Percentiles rank a stretch among this genome's conserved stretches.
phyloP scores from a whole-genome alignment of 1,140 invertebrate genomes.

The Zaprionus capensis region DNA sequence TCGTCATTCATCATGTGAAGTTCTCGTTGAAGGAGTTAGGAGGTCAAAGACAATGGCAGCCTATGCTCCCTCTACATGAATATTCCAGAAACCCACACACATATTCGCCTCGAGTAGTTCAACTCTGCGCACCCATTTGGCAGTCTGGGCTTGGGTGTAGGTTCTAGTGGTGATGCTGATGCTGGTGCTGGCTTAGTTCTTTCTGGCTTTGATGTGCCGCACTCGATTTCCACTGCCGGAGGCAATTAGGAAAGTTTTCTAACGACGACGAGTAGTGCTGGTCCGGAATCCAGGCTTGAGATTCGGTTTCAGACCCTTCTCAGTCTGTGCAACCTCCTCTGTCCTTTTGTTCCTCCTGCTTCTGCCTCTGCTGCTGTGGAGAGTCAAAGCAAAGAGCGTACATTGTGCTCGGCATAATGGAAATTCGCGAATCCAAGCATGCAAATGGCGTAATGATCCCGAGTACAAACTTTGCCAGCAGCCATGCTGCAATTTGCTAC shows the following conservation, averaged over 20 bases:
- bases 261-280: slow-evolving; percentile 14
- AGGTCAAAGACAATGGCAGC: slow-evolving; percentile 11
- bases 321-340: neutral
- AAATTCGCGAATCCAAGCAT: slow-evolving; percentile 28
- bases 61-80: neutral
- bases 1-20: slow-evolving; percentile 29
- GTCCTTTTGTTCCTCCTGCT: neutral
- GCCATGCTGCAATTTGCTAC: slow-evolving; percentile 44
- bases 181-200: slow-evolving; percentile 24
- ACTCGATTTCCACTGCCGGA: slow-evolving; percentile 44
- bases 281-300: slow-evolving; percentile 8
- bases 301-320: slow-evolving; percentile 12
- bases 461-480: slow-evolving; percentile 32
- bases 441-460: slow-evolving; percentile 14
- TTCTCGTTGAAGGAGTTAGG: neutral
- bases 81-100: neutral
- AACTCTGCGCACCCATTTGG: neutral
- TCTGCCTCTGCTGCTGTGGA: neutral
- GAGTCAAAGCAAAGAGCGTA: slow-evolving; percentile 28
- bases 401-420: slow-evolving; percentile 31
- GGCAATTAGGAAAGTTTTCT: slow-evolving; percentile 52
- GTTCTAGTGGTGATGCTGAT: slow-evolving; percentile 9
- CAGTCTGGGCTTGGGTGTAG: neutral
- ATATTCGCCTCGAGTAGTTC: slow-evolving; percentile 9
- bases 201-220: slow-evolving; percentile 40